phyloP scores from a whole-genome alignment of 2,888 invertebrate species.

The Brachyopa scutellaris region DNA sequence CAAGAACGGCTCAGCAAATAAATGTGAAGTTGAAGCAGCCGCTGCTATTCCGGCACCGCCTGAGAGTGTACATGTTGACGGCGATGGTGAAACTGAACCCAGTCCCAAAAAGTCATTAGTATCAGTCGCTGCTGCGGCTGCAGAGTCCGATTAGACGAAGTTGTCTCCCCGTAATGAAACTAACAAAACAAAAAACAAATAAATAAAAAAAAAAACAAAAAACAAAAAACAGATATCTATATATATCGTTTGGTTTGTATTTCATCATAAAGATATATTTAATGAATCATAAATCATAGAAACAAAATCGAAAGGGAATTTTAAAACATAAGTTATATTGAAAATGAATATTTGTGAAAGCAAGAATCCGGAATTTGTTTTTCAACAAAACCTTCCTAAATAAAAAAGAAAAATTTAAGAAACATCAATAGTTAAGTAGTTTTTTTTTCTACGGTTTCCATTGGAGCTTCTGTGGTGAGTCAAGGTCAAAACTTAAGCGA shows the following conservation, averaged over 20 bases:
- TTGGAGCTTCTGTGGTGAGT: too few relatives aligned
- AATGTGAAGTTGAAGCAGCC: constrained; percentile 80
- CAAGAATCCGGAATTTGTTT: constrained; percentile 52
- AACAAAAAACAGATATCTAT: constrained; percentile 53
- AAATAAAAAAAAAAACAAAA: neutral
- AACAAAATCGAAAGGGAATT: constrained; percentile 53
- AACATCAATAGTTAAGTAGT: too few relatives aligned
- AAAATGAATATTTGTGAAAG: constrained; percentile 54
- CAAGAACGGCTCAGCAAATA: constrained; percentile 47
- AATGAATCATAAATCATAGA: constrained; percentile 40
- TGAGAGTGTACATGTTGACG: constrained; percentile 47
- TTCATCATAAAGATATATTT: constrained; percentile 49
- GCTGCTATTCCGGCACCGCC: constrained; percentile 76
- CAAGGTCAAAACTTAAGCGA: too few relatives aligned
- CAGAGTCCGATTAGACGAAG: constrained; percentile 55
- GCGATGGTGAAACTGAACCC: constrained; percentile 76
- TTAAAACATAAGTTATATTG: constrained; percentile 52
- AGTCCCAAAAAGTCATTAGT: constrained; percentile 78
- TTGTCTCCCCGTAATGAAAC: constrained; percentile 73
- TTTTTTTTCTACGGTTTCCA: too few relatives aligned
- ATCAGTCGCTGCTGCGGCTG: constrained; percentile 74
- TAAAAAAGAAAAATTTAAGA: constrained; percentile 55
- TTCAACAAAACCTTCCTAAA: constrained; percentile 58
- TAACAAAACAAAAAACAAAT: constrained; percentile 51
- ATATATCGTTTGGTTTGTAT: constrained; percentile 61